Percentiles rank a stretch among this genome's conserved stretches.
phyloP scores from a whole-genome alignment of 1,140 invertebrate species.

The Caerostris extrusa region DNA sequence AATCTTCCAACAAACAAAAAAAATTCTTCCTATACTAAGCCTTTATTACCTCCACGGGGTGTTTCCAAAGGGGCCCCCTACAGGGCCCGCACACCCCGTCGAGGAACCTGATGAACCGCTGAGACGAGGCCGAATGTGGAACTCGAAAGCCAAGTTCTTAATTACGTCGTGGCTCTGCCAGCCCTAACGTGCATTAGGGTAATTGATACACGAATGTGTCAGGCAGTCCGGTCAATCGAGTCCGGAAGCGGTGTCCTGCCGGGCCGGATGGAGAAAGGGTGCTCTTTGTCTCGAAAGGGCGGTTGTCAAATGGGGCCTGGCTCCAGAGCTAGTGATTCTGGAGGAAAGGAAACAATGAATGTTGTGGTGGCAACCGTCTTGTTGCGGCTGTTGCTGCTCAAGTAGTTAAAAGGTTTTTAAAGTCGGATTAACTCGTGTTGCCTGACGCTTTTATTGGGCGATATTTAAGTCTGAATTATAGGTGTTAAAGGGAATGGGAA shows the following conservation, averaged over 20 bases:
- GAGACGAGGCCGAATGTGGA: background rate
- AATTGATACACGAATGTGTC: conserved; percentile 59
- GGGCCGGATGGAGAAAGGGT: background rate
- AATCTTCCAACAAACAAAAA: background rate
- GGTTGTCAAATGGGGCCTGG: background rate
- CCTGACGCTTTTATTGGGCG: background rate
- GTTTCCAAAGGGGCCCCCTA: background rate
- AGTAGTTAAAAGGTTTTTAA: background rate
- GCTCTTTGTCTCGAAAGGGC: conserved; percentile 12
- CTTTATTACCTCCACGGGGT: conserved; percentile 21
- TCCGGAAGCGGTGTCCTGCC: conserved; percentile 48
- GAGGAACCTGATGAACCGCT: background rate
- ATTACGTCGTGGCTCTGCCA: background rate
- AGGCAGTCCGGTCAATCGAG: conserved; percentile 15
- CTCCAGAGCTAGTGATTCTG: background rate
- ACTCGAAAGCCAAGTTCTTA: background rate
- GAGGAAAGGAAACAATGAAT: background rate
- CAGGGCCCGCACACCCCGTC: background rate
- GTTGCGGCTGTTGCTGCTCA: background rate
- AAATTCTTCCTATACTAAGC: background rate
- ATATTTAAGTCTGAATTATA: background rate
- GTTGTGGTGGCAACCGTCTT: background rate
- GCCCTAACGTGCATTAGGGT: conserved; percentile 62
- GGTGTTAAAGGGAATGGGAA: background rate
- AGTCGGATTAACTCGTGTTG: background rate